phyloP scores from a whole-genome alignment of 2,113 vertebrate genomes.

The Anguilla japonica region DNA sequence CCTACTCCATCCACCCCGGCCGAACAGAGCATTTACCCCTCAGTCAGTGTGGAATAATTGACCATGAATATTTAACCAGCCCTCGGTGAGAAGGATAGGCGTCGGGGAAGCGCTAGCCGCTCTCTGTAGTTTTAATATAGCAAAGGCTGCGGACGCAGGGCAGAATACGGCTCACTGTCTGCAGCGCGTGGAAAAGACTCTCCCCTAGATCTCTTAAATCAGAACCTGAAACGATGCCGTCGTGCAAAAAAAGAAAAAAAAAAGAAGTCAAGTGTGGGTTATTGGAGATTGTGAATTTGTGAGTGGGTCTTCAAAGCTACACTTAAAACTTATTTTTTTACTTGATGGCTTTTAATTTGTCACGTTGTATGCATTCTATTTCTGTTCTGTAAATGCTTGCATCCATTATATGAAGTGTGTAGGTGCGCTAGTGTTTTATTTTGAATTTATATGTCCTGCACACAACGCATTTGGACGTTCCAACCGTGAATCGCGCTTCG shows the following conservation, averaged over 20 bases:
- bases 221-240: not conserved
- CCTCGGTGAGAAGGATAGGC: conserved; percentile 19
- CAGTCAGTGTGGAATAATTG: conserved; percentile 36
- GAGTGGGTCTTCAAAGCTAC: not conserved
- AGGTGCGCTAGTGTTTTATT: not conserved
- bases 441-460: not conserved
- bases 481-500: not conserved
- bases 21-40: conserved; percentile 29
- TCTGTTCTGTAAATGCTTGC: too few species aligned
- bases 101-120: conserved; percentile 10
- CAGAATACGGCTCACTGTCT: not conserved
- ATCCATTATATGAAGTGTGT: too few species aligned
- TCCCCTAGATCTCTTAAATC: conserved; percentile 5
- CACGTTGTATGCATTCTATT: not conserved
- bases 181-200: not conserved
- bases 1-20: conserved; percentile 14
- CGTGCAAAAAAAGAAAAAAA: not conserved
- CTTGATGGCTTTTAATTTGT: not conserved
- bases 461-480: not conserved
- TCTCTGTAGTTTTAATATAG: conserved; percentile 31
- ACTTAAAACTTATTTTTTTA: not conserved
- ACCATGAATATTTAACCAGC: conserved; percentile 34
- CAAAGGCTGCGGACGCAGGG: not conserved
- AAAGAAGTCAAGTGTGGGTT: not conserved
- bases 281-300: conserved; percentile 5